Conservation (phyloP, 2,888 invertebrate genomes). For the Macropis europaea region DNA sequence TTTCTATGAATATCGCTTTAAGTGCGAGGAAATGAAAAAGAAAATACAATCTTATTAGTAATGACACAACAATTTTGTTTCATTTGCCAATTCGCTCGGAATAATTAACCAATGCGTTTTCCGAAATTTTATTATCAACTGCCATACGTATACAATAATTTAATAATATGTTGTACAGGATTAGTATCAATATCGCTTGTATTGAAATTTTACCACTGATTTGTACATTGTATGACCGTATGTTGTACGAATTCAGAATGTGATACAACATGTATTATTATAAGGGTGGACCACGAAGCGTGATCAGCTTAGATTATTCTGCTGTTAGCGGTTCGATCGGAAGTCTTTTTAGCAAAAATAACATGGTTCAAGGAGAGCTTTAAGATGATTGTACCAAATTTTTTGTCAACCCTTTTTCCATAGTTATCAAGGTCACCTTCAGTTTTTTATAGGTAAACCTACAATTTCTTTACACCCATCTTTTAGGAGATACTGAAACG, state of each 20-base stretch:
- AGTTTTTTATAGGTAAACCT: too few species aligned
- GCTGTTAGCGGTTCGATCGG: too few species aligned
- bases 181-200: constrained; percentile 17
- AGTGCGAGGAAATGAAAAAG: not conserved
- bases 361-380: too few species aligned
- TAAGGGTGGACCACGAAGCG: too few species aligned
- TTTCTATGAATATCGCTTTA: not conserved
- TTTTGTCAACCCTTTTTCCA: too few species aligned
- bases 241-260: constrained; percentile 37
- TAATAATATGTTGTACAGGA: constrained; percentile 44
- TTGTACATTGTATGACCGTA: constrained; percentile 51
- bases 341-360: too few species aligned
- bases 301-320: too few species aligned
- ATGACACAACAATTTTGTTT: not conserved
- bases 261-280: constrained; percentile 33
- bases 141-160: constrained; percentile 58
- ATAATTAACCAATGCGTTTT: constrained; percentile 6
- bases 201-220: constrained; percentile 47
- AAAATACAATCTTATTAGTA: not conserved
- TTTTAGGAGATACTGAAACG: too few species aligned
- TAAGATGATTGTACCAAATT: too few species aligned
- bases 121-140: constrained; percentile 61
- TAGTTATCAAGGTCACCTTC: too few species aligned
- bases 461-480: too few species aligned
- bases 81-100: not conserved